Conservation (phyloP, 2,888 invertebrate species). For the Congeria kusceri region DNA sequence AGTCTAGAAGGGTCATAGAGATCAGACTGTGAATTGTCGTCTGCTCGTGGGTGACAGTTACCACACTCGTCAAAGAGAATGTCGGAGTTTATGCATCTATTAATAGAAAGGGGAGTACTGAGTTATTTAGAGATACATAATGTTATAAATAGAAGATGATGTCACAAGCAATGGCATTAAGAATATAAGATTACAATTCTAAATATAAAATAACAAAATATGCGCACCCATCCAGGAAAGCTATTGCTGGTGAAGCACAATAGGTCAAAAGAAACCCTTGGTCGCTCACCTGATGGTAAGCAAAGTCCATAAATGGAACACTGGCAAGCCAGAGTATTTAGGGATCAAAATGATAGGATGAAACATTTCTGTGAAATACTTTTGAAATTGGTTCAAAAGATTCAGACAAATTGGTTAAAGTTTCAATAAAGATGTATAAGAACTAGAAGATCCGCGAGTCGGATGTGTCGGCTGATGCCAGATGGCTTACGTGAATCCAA, state of each 20-base stretch:
- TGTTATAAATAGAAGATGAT: too few relatives aligned
- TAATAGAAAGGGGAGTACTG: background rate
- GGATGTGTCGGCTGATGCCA: too few relatives aligned
- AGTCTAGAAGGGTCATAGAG: slow-evolving; percentile 44
- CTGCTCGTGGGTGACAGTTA: slow-evolving; percentile 20
- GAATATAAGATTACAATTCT: too few relatives aligned
- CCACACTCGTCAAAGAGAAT: slow-evolving; percentile 27
- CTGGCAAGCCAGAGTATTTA: background rate
- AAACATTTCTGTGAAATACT: too few relatives aligned
- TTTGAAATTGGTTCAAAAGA: too few relatives aligned
- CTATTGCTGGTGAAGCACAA: background rate
- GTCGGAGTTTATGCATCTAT: background rate
- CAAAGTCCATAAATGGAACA: background rate
- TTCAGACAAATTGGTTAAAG: too few relatives aligned
- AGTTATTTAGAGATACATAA: too few relatives aligned
- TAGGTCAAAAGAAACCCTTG: background rate
- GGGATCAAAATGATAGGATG: background rate
- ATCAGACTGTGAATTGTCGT: slow-evolving; percentile 18
- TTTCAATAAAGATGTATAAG: too few relatives aligned
- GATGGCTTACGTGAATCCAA: too few relatives aligned
- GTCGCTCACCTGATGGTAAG: slow-evolving; percentile 3
- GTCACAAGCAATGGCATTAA: too few relatives aligned
- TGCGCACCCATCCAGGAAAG: background rate
- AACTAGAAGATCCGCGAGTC: too few relatives aligned
- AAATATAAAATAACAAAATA: too few relatives aligned